phyloP scores from a whole-genome alignment of 2,888 invertebrate genomes.

The Stenoptilia bipunctidactyla region DNA sequence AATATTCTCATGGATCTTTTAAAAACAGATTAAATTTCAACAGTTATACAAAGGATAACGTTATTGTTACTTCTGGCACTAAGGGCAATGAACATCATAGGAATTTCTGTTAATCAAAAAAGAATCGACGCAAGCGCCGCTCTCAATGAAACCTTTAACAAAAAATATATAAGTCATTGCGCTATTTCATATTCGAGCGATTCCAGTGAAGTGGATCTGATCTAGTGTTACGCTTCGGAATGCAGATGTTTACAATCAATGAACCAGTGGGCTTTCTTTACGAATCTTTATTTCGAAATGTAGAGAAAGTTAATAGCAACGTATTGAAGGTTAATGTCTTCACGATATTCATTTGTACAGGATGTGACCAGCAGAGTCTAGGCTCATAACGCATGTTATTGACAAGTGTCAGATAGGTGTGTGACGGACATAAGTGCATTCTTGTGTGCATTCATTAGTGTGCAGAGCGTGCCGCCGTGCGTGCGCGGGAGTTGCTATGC shows the following conservation, averaged over 20 bases:
- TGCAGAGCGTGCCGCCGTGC: too few relatives aligned
- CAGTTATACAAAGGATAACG: constrained; percentile 23
- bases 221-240: constrained; percentile 26
- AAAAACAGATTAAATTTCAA: constrained; percentile 13
- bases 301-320: neutral
- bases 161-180: constrained; percentile 40
- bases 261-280: neutral
- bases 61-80: constrained; percentile 20
- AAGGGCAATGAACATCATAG: neutral
- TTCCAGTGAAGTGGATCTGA: constrained; percentile 12
- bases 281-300: neutral
- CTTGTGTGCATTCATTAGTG: too few relatives aligned
- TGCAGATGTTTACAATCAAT: constrained; percentile 14
- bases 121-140: constrained; percentile 18
- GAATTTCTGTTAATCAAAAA: constrained; percentile 17
- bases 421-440: too few relatives aligned
- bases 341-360: too few relatives aligned
- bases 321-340: too few relatives aligned
- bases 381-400: too few relatives aligned
- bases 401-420: too few relatives aligned
- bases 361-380: too few relatives aligned
- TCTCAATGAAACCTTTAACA: constrained; percentile 15
- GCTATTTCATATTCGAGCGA: constrained; percentile 34
- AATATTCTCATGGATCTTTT: constrained; percentile 22
- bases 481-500: too few relatives aligned